phyloP scores from a whole-genome alignment of 2,113 vertebrate species.

The Charadrius vociferus region DNA sequence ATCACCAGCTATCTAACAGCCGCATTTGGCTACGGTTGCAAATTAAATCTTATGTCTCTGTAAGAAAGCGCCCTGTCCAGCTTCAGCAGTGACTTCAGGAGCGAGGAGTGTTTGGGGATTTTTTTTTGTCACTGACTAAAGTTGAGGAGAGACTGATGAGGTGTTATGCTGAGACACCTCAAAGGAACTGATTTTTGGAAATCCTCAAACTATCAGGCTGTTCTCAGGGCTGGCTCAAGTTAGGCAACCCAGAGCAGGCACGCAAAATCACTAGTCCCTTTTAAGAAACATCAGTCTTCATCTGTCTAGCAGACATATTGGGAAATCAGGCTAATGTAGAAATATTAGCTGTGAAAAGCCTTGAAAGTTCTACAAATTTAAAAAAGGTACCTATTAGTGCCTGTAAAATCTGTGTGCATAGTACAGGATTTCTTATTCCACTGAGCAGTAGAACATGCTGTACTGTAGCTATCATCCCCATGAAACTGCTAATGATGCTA shows the following conservation, averaged over 20 bases:
- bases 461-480: neutral
- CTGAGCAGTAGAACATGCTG: neutral
- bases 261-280: conserved; percentile 26
- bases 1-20: neutral
- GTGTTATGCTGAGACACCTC: conserved; percentile 26
- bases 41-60: neutral
- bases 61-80: neutral
- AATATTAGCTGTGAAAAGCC: conserved; percentile 62
- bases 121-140: neutral
- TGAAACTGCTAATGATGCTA: conserved; percentile 8
- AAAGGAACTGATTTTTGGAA: conserved; percentile 45
- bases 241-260: neutral
- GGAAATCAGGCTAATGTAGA: conserved; percentile 44
- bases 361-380: conserved; percentile 25
- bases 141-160: conserved; percentile 21
- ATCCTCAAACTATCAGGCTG: conserved; percentile 8
- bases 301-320: neutral
- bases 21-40: neutral
- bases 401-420: neutral
- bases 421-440: conserved; percentile 30
- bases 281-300: conserved; percentile 29
- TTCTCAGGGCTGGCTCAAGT: conserved; percentile 3
- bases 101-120: neutral
- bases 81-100: neutral
- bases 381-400: conserved; percentile 16